Evolutionary conservation across 2,113 vertebrate genomes (phyloP).

Genomic region (Axis porcinus): DNA sequence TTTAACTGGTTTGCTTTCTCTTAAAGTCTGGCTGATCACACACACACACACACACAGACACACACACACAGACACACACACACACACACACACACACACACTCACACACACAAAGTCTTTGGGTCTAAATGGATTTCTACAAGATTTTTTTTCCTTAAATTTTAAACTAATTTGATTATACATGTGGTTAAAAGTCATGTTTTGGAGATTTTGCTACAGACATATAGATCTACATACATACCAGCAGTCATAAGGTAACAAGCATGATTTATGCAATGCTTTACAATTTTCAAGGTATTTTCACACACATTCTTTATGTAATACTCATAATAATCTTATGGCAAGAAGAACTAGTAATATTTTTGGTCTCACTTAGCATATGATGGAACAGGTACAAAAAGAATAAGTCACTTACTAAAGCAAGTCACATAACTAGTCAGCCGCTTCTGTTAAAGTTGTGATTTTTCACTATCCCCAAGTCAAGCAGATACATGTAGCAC

Average conservation of each 20-base stretch:
- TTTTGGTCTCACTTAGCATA: not conserved
- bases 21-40: not conserved
- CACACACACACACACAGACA: not conserved
- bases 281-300: not conserved
- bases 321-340: not conserved
- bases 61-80: not conserved
- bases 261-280: not conserved
- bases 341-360: not conserved
- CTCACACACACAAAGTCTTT: not conserved
- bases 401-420: not conserved
- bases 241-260: not conserved
- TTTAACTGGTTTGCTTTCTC: not conserved
- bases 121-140: not conserved
- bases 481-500: not conserved
- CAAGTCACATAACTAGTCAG: not conserved
- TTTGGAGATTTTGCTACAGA: not conserved
- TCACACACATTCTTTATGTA: not conserved
- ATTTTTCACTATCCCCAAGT: not conserved
- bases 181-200: not conserved
- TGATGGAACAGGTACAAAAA: not conserved
- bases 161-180: not conserved
- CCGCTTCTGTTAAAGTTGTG: not conserved
- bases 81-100: not conserved
- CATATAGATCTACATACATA: not conserved
- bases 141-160: not conserved